Evolutionary conservation across 2,888 invertebrate species (phyloP), one percentile per base, ranked within the genome.

Genomic region (Ochlodes sylvanus): DNA sequence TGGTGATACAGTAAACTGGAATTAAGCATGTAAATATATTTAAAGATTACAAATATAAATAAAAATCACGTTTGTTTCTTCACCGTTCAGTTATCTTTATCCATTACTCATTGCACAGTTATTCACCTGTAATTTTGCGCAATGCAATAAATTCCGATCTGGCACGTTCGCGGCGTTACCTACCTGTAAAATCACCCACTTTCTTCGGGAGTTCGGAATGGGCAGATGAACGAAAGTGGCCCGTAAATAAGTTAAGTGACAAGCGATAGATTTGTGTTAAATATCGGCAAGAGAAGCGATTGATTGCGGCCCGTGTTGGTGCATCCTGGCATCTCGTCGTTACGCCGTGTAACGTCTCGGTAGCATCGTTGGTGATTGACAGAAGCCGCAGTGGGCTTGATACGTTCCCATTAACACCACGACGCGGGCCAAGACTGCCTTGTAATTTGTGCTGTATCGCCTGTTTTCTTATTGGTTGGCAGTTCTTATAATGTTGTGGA

Each of bases 351-450:
- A 5, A 5, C 44, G n/a, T 44, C 44, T 44, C 44, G 4, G 15
- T 15, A 7, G 76, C 81, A 78, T 60, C 72, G 79, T 83, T 77
- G 69, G 76, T 80, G 82, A 84, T 83, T 80, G 83, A 80, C 78
- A 75, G 72, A 73, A 15, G 15, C 15, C 44, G 44, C 3, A 0
- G 1, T 6, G 15, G 4, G 52, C 50, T 17, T 0, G 50, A 19
- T 52, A 9, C 19, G 52, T 52, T 52, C 52, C 21, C 19, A 17
- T 4, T 50, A 50, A 7, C 19, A 15, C 50, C 10, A 42, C 17
- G 2, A 17, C n/a, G 7, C 38, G 38, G 10, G 38, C 38, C 38
- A 10, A 38, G 9, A 38, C 38, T 38, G 10, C 27, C 5, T 27
- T 27, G 27, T 27, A 27, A 27, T 27, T 27, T 27, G 27, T 27